Conservation (phyloP, 2,888 invertebrate species). For the Dynastes tityus region DNA sequence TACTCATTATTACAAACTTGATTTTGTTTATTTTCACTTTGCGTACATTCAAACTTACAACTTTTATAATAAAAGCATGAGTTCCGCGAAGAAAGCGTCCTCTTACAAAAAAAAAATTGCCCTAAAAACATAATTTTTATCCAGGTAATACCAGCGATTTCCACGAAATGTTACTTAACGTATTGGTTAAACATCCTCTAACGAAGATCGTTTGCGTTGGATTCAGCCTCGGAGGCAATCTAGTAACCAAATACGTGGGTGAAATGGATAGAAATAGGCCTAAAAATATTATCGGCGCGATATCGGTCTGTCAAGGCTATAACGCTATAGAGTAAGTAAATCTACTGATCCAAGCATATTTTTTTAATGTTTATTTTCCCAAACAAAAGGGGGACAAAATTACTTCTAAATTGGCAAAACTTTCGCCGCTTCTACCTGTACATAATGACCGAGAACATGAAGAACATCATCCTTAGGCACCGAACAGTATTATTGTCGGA, state of each 20-base stretch:
- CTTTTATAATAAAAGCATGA: too few species aligned
- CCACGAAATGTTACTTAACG: constrained; percentile 85
- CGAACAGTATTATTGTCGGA: constrained; percentile 83
- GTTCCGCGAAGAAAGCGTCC: too few species aligned
- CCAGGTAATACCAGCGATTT: constrained; percentile 92
- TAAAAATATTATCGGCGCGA: constrained; percentile 85
- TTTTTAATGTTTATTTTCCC: background rate
- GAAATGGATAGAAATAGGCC: constrained; percentile 79
- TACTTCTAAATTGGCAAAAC: constrained; percentile 90
- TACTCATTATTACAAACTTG: too few species aligned
- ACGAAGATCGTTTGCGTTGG: constrained; percentile 89
- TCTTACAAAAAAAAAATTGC: too few species aligned
- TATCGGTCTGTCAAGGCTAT: constrained; percentile 96
- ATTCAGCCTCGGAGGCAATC: constrained; percentile 94
- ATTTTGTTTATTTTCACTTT: too few species aligned
- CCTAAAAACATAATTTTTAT: too few species aligned
- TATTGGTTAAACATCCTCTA: constrained; percentile 82
- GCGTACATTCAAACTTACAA: too few species aligned
- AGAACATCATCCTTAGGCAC: constrained; percentile 89
- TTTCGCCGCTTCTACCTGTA: constrained; percentile 92
- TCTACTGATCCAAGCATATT: too few species aligned
- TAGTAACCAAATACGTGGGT: constrained; percentile 94
- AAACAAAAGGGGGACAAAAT: constrained; percentile 81
- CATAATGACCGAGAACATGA: constrained; percentile 94
- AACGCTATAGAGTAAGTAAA: constrained; percentile 88